These are phyloP conservation scores for Varanus komodoensis DNA, from an alignment of 2,113 vertebrate genomes.

Conservation along the genomic window DNA sequence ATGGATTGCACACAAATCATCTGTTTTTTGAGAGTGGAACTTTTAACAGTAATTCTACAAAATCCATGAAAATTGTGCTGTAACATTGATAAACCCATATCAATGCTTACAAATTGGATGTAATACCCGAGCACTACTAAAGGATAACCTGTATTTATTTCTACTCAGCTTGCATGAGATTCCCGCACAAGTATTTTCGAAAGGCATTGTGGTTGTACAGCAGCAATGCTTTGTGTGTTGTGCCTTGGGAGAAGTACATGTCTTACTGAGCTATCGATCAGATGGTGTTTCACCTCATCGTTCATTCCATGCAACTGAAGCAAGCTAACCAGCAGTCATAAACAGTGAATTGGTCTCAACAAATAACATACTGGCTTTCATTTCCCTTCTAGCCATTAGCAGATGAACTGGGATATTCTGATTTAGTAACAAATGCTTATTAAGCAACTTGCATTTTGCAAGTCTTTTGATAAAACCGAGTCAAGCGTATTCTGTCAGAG, in stretches of 20 bases:
- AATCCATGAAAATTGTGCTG: neutral
- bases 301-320: constrained; percentile 5
- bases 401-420: constrained; percentile 14
- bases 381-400: neutral
- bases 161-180: neutral
- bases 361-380: constrained; percentile 14
- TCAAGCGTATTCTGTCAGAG: constrained; percentile 33
- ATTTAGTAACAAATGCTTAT: constrained; percentile 29
- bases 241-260: neutral
- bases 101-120: neutral
- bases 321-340: neutral
- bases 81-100: neutral
- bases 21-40: neutral
- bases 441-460: constrained; percentile 20
- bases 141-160: neutral
- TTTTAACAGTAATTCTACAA: neutral
- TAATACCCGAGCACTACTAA: neutral
- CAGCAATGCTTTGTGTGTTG: neutral
- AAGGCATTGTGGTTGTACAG: constrained; percentile 13
- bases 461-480: constrained; percentile 31
- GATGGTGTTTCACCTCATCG: neutral
- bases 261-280: constrained; percentile 21
- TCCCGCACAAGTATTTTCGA: neutral
- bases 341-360: constrained; percentile 30
- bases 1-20: neutral